These are phyloP conservation scores for Anabas testudineus DNA, from an alignment of 2,797 vertebrate genomes.

Conservation along the genomic window DNA sequence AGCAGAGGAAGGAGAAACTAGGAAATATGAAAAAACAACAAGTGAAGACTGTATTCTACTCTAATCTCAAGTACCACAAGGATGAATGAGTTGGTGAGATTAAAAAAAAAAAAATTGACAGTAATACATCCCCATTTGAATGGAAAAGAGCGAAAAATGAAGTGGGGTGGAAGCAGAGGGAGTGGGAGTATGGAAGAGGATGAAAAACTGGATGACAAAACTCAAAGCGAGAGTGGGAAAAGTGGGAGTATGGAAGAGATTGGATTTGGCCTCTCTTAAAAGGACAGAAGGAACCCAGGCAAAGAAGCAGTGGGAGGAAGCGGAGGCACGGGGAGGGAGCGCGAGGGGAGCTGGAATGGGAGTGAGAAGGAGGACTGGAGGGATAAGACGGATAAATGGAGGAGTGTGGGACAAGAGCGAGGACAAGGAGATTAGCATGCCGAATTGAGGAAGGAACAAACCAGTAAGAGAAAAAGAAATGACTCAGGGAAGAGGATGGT, in stretches of 20 bases:
- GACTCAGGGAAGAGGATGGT: conserved; percentile 24
- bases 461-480: not conserved
- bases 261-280: conserved; percentile 68
- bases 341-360: conserved; percentile 1
- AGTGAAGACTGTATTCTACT: conserved; percentile 33
- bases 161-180: conserved; percentile 38
- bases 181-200: conserved; percentile 62
- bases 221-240: conserved; percentile 57
- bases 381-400: conserved; percentile 32
- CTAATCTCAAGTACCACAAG: conserved; percentile 15
- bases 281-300: conserved; percentile 52
- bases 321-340: conserved; percentile 21
- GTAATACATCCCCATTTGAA: conserved; percentile 20
- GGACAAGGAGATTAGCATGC: conserved; percentile 29
- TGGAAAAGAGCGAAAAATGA: conserved; percentile 31
- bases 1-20: conserved; percentile 10
- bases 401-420: conserved; percentile 29
- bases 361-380: conserved; percentile 27
- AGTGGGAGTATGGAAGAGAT: conserved; percentile 72
- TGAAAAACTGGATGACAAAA: conserved; percentile 58
- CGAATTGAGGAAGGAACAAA: conserved; percentile 15
- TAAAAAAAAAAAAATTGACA: conserved; percentile 36
- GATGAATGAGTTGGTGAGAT: conserved; percentile 38
- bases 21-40: conserved; percentile 32
- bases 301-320: conserved; percentile 41